Evolutionary conservation across 2,113 vertebrate genomes (phyloP), one percentile per base, ranked within the genome.

Genomic region (Orycteropus afer): DNA sequence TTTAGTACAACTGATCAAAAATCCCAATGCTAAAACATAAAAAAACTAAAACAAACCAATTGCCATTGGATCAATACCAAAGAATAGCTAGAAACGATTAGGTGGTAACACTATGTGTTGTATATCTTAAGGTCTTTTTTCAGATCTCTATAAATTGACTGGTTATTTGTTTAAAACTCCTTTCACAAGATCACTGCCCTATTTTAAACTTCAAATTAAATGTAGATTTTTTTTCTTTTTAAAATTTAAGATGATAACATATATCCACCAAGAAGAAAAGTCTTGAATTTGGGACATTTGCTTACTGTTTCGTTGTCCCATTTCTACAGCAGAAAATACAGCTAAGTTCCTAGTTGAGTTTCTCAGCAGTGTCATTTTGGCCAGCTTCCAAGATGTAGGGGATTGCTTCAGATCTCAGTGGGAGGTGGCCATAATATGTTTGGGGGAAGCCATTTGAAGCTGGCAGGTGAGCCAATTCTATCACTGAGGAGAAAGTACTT

Each of bases 341-440:
- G 94, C 96, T 94, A 96, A 97, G 81, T 97, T 98, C 97, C 92
- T 98, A 0, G 65, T 96, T 98, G 95, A 51, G 59, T 96, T 96
- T 96, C 97, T 96, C 98, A 98, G 98, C 98, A n/a, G 98, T 97
- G n/a, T 81, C 95, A 87, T 76, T 98, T 95, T 98, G 98, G 98
- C 98, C 97, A 95, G 78, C 91, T 61, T 98, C 98, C 98, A 98
- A 95, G 84, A 76, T 78, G 97, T 40, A 65, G 65, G 95, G 90
- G 94, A 97, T 85, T 97, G 98, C 97, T 97, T 98, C 98, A 98
- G 98, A 98, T 98, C 98, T 98, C 98, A 77, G 98, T 96, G 95
- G 98, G 98, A 97, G 97, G 97, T 91, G 80, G 94, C 96, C 97
- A 93, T 98, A 98, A 97, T 57, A 53, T 93, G 87, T 97, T 98